Conservation (phyloP, 2,797 vertebrate species). For the Acanthurus leucopareius region DNA sequence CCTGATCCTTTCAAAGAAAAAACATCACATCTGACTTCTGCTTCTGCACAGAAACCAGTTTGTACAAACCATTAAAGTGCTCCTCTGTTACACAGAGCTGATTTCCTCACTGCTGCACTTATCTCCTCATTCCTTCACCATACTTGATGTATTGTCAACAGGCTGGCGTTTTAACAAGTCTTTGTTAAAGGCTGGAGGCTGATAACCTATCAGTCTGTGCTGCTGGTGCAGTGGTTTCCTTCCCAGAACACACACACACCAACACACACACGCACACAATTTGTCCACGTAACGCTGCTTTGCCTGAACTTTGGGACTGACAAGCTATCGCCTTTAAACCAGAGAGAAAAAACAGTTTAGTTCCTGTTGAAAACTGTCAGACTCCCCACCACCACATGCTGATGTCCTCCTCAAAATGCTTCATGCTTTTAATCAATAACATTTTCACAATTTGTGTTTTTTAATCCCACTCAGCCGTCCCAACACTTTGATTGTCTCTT, state of each 20-base stretch:
- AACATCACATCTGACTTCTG: constrained; percentile 13
- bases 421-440: constrained; percentile 20
- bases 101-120: constrained; percentile 35
- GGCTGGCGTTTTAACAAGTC: constrained; percentile 55
- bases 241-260: constrained; percentile 47
- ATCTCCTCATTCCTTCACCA: constrained; percentile 46
- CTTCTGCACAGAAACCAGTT: not conserved
- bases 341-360: constrained; percentile 24
- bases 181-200: constrained; percentile 58
- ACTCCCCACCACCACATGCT: not conserved
- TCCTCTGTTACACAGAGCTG: not conserved
- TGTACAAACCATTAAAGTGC: not conserved
- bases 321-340: constrained; percentile 31
- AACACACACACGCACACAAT: constrained; percentile 33
- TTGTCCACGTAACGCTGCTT: constrained; percentile 29
- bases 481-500: constrained; percentile 28
- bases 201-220: constrained; percentile 78
- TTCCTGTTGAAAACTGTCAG: constrained; percentile 11
- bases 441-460: not conserved
- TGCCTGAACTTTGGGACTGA: constrained; percentile 24
- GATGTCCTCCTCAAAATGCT: constrained; percentile 25
- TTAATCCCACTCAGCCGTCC: not conserved
- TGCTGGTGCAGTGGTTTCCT: constrained; percentile 70
- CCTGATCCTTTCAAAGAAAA: constrained; percentile 4
- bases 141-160: constrained; percentile 68